Conservation (phyloP, 2,888 invertebrate species). For the Stratiomys singularior region DNA sequence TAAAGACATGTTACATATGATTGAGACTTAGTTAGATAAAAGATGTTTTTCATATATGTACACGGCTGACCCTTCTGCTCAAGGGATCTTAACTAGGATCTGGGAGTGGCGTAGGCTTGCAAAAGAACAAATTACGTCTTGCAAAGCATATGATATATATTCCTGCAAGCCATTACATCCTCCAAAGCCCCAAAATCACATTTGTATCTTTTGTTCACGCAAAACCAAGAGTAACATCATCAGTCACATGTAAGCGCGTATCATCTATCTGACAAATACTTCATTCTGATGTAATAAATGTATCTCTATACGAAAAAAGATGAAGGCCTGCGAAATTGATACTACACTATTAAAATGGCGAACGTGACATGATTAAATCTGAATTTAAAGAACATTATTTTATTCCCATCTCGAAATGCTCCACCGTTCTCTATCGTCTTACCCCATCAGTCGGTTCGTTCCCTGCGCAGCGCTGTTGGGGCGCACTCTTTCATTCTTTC, state of each 20-base stretch:
- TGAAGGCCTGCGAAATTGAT: constrained; percentile 29
- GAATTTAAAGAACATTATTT: constrained; percentile 32
- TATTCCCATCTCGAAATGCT: constrained; percentile 20
- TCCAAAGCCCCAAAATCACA: no score
- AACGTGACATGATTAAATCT: constrained; percentile 46
- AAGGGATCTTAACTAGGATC: no score
- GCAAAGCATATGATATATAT: no score
- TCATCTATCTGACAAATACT: constrained; percentile 15
- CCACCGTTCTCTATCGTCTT: not conserved
- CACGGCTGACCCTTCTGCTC: no score
- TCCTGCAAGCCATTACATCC: no score
- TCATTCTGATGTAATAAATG: constrained; percentile 26
- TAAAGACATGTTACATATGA: no score
- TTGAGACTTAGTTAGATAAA: no score
- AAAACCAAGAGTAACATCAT: constrained; percentile 16
- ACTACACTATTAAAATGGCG: constrained; percentile 37
- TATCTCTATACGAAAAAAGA: not conserved
- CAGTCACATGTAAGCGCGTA: constrained; percentile 14
- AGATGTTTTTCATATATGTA: no score
- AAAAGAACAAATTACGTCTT: no score
- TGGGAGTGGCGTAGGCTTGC: no score
- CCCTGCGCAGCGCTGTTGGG: no score
- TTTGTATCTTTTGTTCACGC: not conserved
- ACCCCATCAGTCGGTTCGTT: not conserved
- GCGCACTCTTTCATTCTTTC: not conserved